Base-by-base conservation (phyloP, 2,113 vertebrate species). In the Dicerorhinus sumatrensis region DNA sequence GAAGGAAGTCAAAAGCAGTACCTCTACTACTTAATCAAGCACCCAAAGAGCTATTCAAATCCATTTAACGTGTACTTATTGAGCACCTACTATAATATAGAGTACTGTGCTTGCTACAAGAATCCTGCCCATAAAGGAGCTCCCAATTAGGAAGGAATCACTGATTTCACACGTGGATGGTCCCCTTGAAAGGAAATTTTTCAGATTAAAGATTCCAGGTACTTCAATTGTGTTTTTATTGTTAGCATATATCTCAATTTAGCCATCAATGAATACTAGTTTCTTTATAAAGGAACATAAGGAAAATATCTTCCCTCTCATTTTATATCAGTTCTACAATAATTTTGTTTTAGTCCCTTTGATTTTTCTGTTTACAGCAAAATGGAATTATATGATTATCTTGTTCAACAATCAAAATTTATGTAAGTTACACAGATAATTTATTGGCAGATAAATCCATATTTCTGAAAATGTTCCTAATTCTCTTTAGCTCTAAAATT, bases 361-460 rank as follows among this genome's bases (percentile, higher is more conserved):
- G 9, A 86, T 65, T 93, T 93, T 91, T 91, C 39, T 91, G 33
- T 84, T 94, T 67, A 73, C 3, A 77, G 36, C 20, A 94, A 69
- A 93, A 94, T 23, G 31, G 23, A 92, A 79, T 80, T 72, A 65
- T 10, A 94, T 27, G 58, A 79, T 79, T 73, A 85, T 84, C 46
- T 94, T 89, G 21, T 39, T 80, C 31, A 85, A 96, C n/a, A 97
- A 89, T 70, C 21, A 85, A 94, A 96, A 79, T 46, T 81, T 73
- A 94, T 29, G 2, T 70, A 84, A 96, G 48, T 65, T 91, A 94
- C 77, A 82, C 27, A 48, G 56, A 65, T 73, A 83, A 76, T 83
- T 91, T 84, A 84, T 12, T 85, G 58, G 70, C 23, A 84, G 33
- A 46, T 90, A 93, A 65, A 79, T 58, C 25, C 5, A 0, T 62